Conservation (phyloP, 1,140 invertebrate genomes). For the Heliothis virescens region DNA sequence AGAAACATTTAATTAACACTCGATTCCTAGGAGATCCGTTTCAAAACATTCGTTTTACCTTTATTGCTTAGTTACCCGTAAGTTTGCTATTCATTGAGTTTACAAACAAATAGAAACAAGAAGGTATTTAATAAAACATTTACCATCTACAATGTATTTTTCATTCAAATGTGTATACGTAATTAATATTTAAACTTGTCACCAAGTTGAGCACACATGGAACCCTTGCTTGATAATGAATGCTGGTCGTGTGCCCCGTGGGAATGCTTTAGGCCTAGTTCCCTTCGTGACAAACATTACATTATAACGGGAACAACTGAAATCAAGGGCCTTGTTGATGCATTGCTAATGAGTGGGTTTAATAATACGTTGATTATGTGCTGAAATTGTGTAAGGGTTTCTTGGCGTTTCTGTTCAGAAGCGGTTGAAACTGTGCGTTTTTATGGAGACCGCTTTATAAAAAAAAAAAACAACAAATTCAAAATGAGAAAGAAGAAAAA, state of each 20-base stretch:
- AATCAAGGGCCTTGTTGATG: slow-evolving; percentile 18
- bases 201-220: slow-evolving; percentile 17
- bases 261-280: neutral
- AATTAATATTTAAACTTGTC: slow-evolving; percentile 45
- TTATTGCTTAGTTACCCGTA: neutral
- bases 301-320: slow-evolving; percentile 32
- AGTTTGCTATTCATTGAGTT: neutral
- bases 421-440: too few species aligned
- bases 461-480: too few species aligned
- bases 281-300: slow-evolving; percentile 25
- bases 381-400: neutral
- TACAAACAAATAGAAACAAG: neutral
- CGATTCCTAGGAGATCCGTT: neutral
- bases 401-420: too few species aligned
- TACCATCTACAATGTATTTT: slow-evolving; percentile 1
- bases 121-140: slow-evolving; percentile 2
- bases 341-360: slow-evolving; percentile 10
- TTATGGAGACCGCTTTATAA: too few species aligned
- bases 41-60: slow-evolving; percentile 2
- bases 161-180: slow-evolving; percentile 15
- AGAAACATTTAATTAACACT: neutral
- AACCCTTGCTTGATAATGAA: slow-evolving; percentile 36
- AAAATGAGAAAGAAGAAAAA: too few species aligned
- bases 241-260: slow-evolving; percentile 23
- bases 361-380: neutral